These are phyloP conservation scores for Synchiropus splendidus DNA, from an alignment of 2,113 vertebrate genomes.

Conservation along the genomic window DNA sequence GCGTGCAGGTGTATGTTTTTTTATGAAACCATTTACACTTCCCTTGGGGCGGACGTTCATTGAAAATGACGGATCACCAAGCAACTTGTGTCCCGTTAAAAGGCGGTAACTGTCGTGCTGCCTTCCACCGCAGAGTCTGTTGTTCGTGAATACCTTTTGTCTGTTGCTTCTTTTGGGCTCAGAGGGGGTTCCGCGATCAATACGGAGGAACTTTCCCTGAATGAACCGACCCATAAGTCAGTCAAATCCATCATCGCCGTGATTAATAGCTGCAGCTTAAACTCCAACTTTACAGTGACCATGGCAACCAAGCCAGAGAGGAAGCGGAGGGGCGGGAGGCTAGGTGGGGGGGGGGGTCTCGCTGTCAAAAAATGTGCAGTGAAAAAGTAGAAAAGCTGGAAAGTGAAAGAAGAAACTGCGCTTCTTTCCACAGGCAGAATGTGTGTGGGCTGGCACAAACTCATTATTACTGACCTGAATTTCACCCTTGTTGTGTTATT, in stretches of 20 bases:
- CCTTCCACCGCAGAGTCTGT: too few relatives aligned
- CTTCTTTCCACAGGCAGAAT: conserved; percentile 22
- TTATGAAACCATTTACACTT: too few relatives aligned
- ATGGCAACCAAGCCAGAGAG: conserved; percentile 57
- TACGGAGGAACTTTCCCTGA: too few relatives aligned
- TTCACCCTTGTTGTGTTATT: conserved; percentile 34
- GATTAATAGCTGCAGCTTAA: conserved; percentile 43
- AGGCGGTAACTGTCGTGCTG: too few relatives aligned
- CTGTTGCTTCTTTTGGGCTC: too few relatives aligned
- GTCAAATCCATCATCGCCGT: conserved; percentile 26
- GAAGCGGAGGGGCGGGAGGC: conserved; percentile 26
- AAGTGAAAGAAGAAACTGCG: conserved; percentile 24
- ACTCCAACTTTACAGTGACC: conserved; percentile 50
- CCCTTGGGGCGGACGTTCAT: too few relatives aligned
- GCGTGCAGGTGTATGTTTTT: too few relatives aligned
- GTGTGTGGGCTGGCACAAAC: conserved; percentile 21
- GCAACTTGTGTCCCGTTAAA: too few relatives aligned
- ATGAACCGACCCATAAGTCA: conserved; percentile 9
- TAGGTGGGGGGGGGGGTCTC: too few relatives aligned
- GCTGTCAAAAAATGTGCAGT: conserved; percentile 38
- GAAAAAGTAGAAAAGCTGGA: conserved; percentile 11
- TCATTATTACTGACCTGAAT: conserved; percentile 34
- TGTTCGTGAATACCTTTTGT: too few relatives aligned
- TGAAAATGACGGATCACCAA: too few relatives aligned
- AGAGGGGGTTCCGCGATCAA: too few relatives aligned